phyloP scores from a whole-genome alignment of 2,113 vertebrate species.

The Pimephales promelas region DNA sequence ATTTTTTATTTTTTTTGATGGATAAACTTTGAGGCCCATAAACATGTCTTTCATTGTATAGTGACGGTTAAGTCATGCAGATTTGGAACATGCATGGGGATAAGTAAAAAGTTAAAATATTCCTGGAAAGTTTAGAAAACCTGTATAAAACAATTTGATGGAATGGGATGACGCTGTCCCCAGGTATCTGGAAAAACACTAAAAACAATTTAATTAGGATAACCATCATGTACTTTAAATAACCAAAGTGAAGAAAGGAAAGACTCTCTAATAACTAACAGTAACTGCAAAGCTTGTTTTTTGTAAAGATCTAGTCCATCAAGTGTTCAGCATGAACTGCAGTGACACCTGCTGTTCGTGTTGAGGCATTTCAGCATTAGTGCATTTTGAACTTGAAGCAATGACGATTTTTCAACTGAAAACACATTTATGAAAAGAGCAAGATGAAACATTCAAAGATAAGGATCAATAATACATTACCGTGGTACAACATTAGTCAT shows the following conservation, averaged over 20 bases:
- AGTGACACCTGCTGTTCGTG: constrained; percentile 46
- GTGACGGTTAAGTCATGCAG: too few species aligned
- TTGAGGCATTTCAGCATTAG: background rate
- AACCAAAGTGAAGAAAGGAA: background rate
- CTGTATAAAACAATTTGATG: background rate
- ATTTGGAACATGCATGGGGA: too few species aligned
- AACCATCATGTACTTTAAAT: background rate
- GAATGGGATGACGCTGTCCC: background rate
- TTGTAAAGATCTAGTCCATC: background rate
- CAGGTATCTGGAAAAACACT: background rate
- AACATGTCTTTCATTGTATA: too few species aligned
- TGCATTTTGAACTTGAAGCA: background rate
- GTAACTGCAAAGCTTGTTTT: background rate
- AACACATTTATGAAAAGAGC: background rate
- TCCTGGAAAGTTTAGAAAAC: background rate
- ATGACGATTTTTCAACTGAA: background rate
- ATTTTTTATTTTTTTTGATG: background rate
- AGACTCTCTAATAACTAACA: background rate
- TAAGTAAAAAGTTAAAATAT: too few species aligned
- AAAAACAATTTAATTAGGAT: background rate
- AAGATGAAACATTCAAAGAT: background rate
- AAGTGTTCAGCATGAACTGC: constrained; percentile 4
- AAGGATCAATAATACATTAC: constrained; percentile 29
- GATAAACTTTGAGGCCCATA: too few species aligned
- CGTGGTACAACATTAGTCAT: background rate